A percentile compares a stretch with the other conserved stretches of the same genome.
Evolutionary conservation across 2,888 invertebrate genomes (phyloP).

Genomic region (Phasia obesa): DNA sequence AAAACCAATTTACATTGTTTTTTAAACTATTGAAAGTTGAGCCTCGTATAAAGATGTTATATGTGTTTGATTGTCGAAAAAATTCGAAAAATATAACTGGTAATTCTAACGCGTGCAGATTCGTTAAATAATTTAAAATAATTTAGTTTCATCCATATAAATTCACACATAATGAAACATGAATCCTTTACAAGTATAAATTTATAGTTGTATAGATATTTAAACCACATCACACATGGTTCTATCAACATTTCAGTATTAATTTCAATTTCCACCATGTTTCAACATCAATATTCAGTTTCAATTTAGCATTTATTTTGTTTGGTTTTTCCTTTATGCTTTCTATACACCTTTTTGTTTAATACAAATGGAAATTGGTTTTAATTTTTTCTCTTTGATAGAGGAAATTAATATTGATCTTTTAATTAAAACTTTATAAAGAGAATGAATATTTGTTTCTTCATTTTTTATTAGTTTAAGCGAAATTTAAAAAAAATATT

Average conservation of each 20-base stretch:
- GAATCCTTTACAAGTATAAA: background rate
- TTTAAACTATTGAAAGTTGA: no score
- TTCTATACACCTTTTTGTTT: background rate
- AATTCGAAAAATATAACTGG: no score
- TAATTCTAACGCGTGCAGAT: no score
- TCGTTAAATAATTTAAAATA: no score
- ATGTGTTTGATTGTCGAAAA: no score
- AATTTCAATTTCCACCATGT: constrained; percentile 20
- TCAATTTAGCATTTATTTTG: constrained; percentile 29
- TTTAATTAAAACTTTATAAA: constrained; percentile 32
- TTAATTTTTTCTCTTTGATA: constrained; percentile 46
- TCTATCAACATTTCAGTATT: constrained; percentile 36
- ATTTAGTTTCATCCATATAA: no score
- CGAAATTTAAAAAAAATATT: background rate
- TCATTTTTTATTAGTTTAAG: background rate
- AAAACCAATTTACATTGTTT: no score
- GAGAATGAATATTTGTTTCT: background rate
- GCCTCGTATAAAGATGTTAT: no score
- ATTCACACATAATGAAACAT: background rate
- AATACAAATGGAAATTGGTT: constrained; percentile 41
- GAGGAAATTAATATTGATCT: constrained; percentile 56
- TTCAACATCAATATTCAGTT: constrained; percentile 29
- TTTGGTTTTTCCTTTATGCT: background rate
- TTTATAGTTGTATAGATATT: background rate
- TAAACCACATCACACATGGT: background rate